Evolutionary conservation across 53 echinoderm and acorn worm genomes (phyloP).

Genomic region (Paelopatides confundens): DNA sequence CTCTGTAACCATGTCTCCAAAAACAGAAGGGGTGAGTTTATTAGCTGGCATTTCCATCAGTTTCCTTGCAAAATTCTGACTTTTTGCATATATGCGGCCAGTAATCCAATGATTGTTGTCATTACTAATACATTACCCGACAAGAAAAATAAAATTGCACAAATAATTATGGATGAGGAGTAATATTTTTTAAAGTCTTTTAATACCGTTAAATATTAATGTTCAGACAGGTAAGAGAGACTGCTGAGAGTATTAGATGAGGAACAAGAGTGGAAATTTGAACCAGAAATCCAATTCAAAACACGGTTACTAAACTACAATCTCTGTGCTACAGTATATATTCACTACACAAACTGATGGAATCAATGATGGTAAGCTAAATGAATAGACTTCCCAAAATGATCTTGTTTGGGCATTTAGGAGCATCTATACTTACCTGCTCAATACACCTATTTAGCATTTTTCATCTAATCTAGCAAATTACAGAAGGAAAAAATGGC

Average conservation of each 20-base stretch:
- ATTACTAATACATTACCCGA: constrained; percentile 9
- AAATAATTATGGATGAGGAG: too few species aligned
- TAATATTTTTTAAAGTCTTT: too few species aligned
- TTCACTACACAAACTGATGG: too few species aligned
- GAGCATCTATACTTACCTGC: too few species aligned
- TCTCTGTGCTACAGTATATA: too few species aligned
- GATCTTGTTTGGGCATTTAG: too few species aligned
- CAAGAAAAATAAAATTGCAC: neutral
- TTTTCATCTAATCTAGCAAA: too few species aligned
- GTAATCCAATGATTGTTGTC: constrained; percentile 66
- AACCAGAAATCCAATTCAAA: neutral
- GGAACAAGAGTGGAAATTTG: neutral
- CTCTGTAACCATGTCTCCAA: constrained; percentile 70
- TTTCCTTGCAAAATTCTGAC: constrained; percentile 93
- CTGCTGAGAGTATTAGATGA: neutral
- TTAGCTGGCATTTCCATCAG: constrained; percentile 99
- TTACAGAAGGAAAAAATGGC: too few species aligned
- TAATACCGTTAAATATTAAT: neutral
- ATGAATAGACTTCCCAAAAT: too few species aligned
- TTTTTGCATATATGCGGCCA: constrained; percentile 72
- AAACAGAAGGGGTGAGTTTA: constrained; percentile 78
- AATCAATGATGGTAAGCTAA: too few species aligned
- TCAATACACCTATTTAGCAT: too few species aligned
- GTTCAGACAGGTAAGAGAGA: neutral
- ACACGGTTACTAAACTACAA: neutral